These are phyloP conservation scores for Hipparchia semele DNA, from an alignment of 2,888 invertebrate genomes.

Conservation along the genomic window DNA sequence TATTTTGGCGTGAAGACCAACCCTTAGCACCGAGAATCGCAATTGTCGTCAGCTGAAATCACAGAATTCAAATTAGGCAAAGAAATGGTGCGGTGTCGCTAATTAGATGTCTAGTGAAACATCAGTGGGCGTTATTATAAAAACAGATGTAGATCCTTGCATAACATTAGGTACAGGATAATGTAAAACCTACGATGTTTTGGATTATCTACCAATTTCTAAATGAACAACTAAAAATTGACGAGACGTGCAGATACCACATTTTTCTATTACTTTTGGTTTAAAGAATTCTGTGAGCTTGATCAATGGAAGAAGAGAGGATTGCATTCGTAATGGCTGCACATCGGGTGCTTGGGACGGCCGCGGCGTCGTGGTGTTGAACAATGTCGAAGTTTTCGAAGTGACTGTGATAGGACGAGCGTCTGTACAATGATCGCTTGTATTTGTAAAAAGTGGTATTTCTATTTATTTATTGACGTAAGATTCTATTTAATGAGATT, in stretches of 20 bases:
- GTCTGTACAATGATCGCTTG: constrained; percentile 58
- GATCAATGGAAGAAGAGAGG: not conserved
- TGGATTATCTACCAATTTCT: too few relatives aligned
- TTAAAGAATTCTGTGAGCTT: not conserved
- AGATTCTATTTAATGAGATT: constrained; percentile 74
- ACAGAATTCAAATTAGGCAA: too few relatives aligned
- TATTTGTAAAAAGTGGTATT: constrained; percentile 68
- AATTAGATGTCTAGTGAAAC: too few relatives aligned
- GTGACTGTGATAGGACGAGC: constrained; percentile 70
- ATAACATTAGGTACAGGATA: too few relatives aligned
- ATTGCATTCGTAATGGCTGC: not conserved
- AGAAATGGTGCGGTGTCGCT: too few relatives aligned
- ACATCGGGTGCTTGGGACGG: not conserved
- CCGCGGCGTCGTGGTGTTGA: constrained; percentile 12
- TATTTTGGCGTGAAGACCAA: constrained; percentile 38
- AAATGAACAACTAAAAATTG: too few relatives aligned
- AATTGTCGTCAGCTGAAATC: not conserved
- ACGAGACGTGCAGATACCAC: too few relatives aligned
- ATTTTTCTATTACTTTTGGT: too few relatives aligned
- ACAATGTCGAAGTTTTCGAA: constrained; percentile 36
- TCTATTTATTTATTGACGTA: constrained; percentile 79
- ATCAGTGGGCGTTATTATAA: too few relatives aligned
- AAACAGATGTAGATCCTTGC: too few relatives aligned
- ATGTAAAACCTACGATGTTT: too few relatives aligned
- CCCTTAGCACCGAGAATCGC: not conserved